Evolutionary conservation across 2,113 vertebrate genomes (phyloP).

Genomic region (Rissa tridactyla): DNA sequence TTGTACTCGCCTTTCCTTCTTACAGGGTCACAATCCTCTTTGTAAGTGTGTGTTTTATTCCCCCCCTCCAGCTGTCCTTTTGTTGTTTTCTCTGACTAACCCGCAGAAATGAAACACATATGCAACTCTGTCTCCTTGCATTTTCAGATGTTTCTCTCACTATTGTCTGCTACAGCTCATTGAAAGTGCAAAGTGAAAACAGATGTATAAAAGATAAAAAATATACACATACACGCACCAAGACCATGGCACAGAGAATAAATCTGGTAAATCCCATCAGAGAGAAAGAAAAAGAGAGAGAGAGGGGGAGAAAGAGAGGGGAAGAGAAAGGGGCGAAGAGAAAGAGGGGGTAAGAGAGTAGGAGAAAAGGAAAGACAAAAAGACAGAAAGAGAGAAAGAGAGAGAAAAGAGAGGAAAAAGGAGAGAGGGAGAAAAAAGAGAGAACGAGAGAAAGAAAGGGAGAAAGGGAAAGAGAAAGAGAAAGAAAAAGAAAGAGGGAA

Average conservation of each 20-base stretch:
- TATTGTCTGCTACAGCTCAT: slow-evolving; percentile 70
- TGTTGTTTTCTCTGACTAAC: slow-evolving; percentile 70
- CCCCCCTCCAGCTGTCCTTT: slow-evolving; percentile 54
- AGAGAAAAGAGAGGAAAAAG: fast-evolving
- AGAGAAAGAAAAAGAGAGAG: not conserved
- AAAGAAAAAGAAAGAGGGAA: not conserved
- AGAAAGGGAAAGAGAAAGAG: too few species aligned
- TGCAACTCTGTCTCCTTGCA: slow-evolving; percentile 76
- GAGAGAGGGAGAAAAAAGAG: fast-evolving
- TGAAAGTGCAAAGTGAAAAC: slow-evolving; percentile 80
- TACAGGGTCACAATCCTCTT: slow-evolving; percentile 56
- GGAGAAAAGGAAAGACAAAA: fast-evolving
- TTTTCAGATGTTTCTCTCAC: slow-evolving; percentile 79
- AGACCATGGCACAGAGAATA: not conserved
- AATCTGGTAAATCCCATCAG: slow-evolving; percentile 32
- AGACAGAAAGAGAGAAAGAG: fast-evolving
- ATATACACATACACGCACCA: not conserved
- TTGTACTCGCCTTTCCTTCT: slow-evolving; percentile 42
- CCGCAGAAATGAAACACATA: slow-evolving; percentile 77
- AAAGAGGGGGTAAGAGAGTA: too few species aligned
- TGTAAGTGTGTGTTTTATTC: slow-evolving; percentile 35
- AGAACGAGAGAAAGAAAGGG: fast-evolving
- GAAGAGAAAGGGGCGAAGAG: too few species aligned
- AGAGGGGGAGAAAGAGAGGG: too few species aligned
- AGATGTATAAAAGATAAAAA: slow-evolving; percentile 68